These are phyloP conservation scores for Popillia japonica DNA, from an alignment of 1,140 invertebrate genomes.

Conservation along the genomic window DNA sequence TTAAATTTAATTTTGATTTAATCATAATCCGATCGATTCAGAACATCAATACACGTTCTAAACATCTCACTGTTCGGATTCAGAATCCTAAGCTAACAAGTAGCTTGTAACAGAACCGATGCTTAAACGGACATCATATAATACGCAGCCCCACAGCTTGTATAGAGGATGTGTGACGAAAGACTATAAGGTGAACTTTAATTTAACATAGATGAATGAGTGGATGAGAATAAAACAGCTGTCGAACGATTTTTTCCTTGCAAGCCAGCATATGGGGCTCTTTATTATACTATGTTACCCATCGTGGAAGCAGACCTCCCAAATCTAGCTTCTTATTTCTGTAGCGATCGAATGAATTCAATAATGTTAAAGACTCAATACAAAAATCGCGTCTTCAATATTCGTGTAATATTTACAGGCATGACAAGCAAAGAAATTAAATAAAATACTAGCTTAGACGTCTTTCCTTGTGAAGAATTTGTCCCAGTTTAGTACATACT, in stretches of 20 bases:
- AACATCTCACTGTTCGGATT: not conserved
- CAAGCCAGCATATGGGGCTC: not conserved
- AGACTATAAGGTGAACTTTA: not conserved
- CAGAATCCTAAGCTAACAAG: not conserved
- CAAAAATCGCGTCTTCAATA: conserved; percentile 1
- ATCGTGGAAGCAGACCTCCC: conserved; percentile 28
- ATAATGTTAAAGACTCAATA: not conserved
- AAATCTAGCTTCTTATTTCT: conserved; percentile 21
- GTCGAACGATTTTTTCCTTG: not conserved
- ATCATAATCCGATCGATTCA: not conserved
- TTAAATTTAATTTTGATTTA: not conserved
- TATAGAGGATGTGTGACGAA: not conserved
- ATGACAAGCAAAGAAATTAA: not conserved
- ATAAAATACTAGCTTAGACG: not conserved
- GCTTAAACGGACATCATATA: not conserved
- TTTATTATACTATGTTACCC: not conserved
- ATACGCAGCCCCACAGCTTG: not conserved
- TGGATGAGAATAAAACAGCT: conserved; percentile 20
- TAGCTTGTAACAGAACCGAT: conserved; percentile 5
- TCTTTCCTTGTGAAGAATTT: not conserved
- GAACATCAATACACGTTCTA: conserved; percentile 6
- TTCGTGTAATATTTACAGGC: not conserved
- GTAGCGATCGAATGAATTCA: not conserved
- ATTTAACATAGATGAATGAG: not conserved
- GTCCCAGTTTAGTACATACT: conserved; percentile 4